Evolutionary conservation across 2,797 vertebrate genomes (phyloP), one percentile per base, ranked within the genome.

Genomic region (Phylloscopus collybita): DNA sequence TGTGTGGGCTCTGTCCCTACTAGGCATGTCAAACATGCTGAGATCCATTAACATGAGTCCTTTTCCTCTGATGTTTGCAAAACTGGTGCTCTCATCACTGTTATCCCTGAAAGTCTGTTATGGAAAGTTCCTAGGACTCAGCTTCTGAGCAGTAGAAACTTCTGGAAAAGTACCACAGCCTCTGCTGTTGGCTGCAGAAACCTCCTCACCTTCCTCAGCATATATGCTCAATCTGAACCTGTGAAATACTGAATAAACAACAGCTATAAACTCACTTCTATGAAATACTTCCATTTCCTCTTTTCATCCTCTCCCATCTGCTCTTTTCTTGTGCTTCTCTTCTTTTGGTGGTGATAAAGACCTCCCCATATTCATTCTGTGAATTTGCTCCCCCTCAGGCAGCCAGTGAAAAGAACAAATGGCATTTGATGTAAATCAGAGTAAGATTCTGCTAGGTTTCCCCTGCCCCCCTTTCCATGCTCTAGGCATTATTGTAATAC

Each of bases 401-500:
- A 64, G 42, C 16, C 22, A 8, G 16, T 76, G 62, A 93, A 90
- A 88, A 89, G 57, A 50, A 92, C 74, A 89, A 88, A 74, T 66
- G 70, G 25, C n/a, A 80, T 92, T 64, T 73, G 26, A 42, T 80
- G 27, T 82, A 84, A 90, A 95, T 95, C 87, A 91, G 23, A 49
- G 44, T 86, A 60, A 57, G 70, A 50, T 82, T 92, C 32, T 62
- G 13, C 34, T 76, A 32, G 14, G 3, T 2, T 32, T 9, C 2
- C 3, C 8, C 20, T 2, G 4, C 4, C 36, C 1, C 9, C 5
- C 22, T 75, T 81, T 66, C 82, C 42, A 44, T 67, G 62, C 67
- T 89, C 19, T 45, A 87, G 74, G 53, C 84, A 34, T 88, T 36
- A 23, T 45, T 61, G 54, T 74, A 91, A 80, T 82, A 62, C 92